Conservation (phyloP, 2,113 vertebrate species). For the Nycticorax nycticorax region DNA sequence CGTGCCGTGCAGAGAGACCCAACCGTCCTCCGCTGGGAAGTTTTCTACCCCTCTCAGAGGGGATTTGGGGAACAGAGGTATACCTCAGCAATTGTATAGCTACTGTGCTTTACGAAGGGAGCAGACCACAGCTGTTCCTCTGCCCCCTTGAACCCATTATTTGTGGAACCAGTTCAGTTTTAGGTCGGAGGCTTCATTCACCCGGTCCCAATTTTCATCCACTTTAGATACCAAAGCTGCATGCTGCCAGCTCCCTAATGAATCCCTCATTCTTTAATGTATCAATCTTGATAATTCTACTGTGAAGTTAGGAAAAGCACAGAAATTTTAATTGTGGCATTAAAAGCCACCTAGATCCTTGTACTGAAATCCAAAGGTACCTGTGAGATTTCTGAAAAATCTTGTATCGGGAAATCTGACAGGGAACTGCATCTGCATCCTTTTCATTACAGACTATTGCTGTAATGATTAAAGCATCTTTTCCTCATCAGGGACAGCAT, state of each 20-base stretch:
- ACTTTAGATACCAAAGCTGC: not conserved
- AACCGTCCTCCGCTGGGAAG: not conserved
- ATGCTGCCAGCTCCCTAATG: not conserved
- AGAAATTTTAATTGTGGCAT: conserved; percentile 40
- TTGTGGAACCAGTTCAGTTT: not conserved
- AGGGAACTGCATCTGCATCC: conserved; percentile 19
- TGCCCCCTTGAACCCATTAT: not conserved
- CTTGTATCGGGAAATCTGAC: not conserved
- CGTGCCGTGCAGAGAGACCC: not conserved
- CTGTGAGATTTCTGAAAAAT: conserved; percentile 37
- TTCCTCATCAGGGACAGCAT: not conserved
- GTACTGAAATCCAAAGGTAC: not conserved
- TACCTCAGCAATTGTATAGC: not conserved
- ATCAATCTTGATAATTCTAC: conserved; percentile 40
- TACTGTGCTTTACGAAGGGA: not conserved
- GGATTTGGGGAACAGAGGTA: not conserved
- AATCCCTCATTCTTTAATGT: conserved; percentile 13
- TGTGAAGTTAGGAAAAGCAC: conserved; percentile 22
- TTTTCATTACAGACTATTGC: conserved; percentile 20
- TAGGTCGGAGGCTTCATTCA: not conserved
- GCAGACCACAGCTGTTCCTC: not conserved
- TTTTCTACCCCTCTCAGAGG: not conserved
- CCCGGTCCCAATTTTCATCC: not conserved
- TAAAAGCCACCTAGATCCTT: conserved; percentile 50
- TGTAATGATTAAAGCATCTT: not conserved